These are phyloP conservation scores for Ceryle rudis DNA, from an alignment of 2,797 vertebrate species.

Conservation along the genomic window DNA sequence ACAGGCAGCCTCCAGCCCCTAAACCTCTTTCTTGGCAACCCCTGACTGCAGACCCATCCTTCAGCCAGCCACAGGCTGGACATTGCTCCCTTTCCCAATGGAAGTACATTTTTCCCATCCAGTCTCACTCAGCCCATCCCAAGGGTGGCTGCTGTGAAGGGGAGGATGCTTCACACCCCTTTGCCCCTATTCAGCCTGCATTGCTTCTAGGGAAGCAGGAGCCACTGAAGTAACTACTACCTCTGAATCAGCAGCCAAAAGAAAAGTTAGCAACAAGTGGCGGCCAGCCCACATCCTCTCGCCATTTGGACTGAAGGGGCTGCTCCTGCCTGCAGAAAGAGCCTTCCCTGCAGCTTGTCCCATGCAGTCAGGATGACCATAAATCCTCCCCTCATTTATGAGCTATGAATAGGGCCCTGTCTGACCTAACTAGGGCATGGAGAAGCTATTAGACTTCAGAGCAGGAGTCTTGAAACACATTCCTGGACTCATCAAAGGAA, in stretches of 20 bases:
- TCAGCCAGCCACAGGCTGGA: neutral
- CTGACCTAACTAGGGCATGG: constrained; percentile 67
- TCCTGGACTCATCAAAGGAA: constrained; percentile 62
- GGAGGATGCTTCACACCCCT: fast-evolving
- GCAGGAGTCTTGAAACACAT: constrained; percentile 51
- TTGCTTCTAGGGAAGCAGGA: neutral
- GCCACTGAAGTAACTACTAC: neutral
- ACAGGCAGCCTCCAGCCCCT: neutral
- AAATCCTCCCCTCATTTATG: constrained; percentile 58
- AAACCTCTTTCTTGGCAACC: neutral
- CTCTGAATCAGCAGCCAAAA: constrained; percentile 26
- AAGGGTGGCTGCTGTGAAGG: neutral
- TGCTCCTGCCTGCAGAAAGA: neutral
- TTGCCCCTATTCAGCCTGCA: neutral
- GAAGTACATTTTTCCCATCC: neutral
- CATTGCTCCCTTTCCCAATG: neutral
- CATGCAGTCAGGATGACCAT: constrained; percentile 4
- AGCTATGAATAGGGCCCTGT: constrained; percentile 69
- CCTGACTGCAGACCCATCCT: neutral
- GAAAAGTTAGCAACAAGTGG: neutral
- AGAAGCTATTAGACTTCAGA: constrained; percentile 66
- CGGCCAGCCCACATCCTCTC: constrained; percentile 41
- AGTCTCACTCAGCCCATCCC: neutral
- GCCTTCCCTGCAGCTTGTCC: constrained; percentile 59
- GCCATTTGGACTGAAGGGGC: neutral